phyloP scores from a whole-genome alignment of 2,888 invertebrate species.

The Argyresthia goedartella region DNA sequence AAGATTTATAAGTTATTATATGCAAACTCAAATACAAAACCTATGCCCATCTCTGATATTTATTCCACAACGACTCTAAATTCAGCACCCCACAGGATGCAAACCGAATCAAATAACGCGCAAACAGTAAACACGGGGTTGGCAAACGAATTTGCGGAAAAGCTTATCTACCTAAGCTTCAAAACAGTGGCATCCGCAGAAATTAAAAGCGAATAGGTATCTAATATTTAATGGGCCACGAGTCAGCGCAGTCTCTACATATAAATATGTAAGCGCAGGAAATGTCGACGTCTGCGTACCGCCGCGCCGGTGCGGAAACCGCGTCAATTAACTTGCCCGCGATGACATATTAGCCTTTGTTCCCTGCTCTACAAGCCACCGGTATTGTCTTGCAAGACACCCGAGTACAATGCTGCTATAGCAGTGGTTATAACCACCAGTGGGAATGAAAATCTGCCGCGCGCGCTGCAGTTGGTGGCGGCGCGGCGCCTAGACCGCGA shows the following conservation, averaged over 20 bases:
- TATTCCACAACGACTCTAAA: no score
- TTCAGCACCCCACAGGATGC: no score
- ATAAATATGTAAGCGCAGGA: slow-evolving; percentile 64
- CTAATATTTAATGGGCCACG: slow-evolving; percentile 22
- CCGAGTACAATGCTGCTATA: slow-evolving; percentile 16
- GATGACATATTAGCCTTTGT: slow-evolving; percentile 70
- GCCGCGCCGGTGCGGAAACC: slow-evolving; percentile 62
- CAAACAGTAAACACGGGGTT: neutral
- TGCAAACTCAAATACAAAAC: no score
- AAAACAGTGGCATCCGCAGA: slow-evolving; percentile 4
- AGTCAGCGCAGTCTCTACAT: slow-evolving; percentile 30
- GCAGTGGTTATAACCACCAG: slow-evolving; percentile 17
- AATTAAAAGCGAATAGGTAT: slow-evolving; percentile 26
- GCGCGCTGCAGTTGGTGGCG: neutral
- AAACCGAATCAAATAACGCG: neutral
- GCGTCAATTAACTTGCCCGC: slow-evolving; percentile 66
- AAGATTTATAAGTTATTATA: no score
- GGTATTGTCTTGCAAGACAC: slow-evolving; percentile 44
- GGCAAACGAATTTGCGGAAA: neutral
- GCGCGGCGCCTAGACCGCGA: slow-evolving; percentile 15
- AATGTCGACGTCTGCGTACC: slow-evolving; percentile 62
- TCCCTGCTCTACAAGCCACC: slow-evolving; percentile 28
- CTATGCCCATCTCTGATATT: no score
- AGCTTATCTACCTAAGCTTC: neutral
- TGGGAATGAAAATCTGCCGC: slow-evolving; percentile 4